Base-by-base conservation (phyloP, 2,888 invertebrate genomes). In the Tenthredo notha region DNA sequence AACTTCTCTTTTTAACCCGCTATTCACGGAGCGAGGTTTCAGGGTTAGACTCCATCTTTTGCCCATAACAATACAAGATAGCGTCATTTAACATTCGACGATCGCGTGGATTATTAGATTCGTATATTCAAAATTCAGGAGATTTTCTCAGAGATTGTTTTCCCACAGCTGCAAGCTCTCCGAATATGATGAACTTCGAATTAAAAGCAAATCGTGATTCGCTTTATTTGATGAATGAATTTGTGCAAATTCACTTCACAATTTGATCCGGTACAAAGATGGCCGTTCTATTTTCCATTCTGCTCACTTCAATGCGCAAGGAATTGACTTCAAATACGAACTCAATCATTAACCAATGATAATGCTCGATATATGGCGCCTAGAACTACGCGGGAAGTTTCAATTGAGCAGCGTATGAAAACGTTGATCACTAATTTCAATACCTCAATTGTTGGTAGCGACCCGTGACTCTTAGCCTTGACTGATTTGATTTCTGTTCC, bases 21-120 rank as follows among this genome's bases (percentile, higher is more conserved):
- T 80, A 61, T 80, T 80, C 61, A 9, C 10, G 29, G 77, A 77
- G 54, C 47, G 50, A 29, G 29, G 15, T 18, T 61, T 40, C n/a
- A 25, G 80, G 78, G 61, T 61, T 61, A 80, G 40, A 37, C 58
- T 33, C 80, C 80, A 80, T 80, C 10, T 80, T 80, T 61, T 61
- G 40, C 18, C 58, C 58, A 80, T 25, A 21, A 33, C 58, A 61
- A 21, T 80, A 61, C 21, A 61, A 80, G 10, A 80, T 80, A 61
- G 80, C 50, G 29, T 40, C 54, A 21, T 29, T 33, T 5, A 54
- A 77, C 29, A 50, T 29, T 18, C 50, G n/a, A 37, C 58, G n/a
- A 40, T 61, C 25, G 37, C 58, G 2, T 50, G 75, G 21, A 47
- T 50, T 10, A 12, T 25, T 12, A 21, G 25, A 10, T 75, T 61